Evolutionary conservation across 1,140 invertebrate genomes (phyloP).

Genomic region (Chionoecetes opilio): DNA sequence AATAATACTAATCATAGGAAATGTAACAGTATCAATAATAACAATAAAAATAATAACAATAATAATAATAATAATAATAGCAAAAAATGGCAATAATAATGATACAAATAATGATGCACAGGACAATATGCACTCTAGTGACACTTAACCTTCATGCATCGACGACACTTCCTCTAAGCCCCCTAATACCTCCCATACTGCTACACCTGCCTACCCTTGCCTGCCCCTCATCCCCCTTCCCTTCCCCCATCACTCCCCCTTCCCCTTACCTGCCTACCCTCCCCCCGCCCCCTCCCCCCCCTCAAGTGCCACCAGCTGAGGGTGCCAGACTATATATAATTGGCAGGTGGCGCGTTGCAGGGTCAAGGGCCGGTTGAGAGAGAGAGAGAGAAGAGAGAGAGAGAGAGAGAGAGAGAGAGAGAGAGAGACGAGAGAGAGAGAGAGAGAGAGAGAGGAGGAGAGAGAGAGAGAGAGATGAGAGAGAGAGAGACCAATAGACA

Average conservation of each 20-base stretch:
- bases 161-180: background rate
- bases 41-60: too few species aligned
- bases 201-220: too few species aligned
- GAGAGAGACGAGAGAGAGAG: conserved; percentile 7
- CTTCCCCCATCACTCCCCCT: background rate
- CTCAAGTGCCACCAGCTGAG: background rate
- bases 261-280: background rate
- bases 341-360: background rate
- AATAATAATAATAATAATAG: too few species aligned
- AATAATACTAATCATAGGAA: too few species aligned
- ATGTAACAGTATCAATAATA: too few species aligned
- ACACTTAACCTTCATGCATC: background rate
- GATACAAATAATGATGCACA: too few species aligned
- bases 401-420: conserved; percentile 8
- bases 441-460: background rate
- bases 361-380: background rate
- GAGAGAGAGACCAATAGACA: background rate
- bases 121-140: background rate
- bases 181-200: too few species aligned
- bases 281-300: background rate
- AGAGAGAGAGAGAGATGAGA: background rate
- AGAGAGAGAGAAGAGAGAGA: conserved; percentile 24
- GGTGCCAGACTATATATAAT: background rate
- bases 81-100: too few species aligned
- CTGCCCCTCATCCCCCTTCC: background rate